Percentiles rank a stretch among this genome's conserved stretches.
Evolutionary conservation across 1,140 invertebrate genomes (phyloP).

Genomic region (Ruditapes philippinarum): DNA sequence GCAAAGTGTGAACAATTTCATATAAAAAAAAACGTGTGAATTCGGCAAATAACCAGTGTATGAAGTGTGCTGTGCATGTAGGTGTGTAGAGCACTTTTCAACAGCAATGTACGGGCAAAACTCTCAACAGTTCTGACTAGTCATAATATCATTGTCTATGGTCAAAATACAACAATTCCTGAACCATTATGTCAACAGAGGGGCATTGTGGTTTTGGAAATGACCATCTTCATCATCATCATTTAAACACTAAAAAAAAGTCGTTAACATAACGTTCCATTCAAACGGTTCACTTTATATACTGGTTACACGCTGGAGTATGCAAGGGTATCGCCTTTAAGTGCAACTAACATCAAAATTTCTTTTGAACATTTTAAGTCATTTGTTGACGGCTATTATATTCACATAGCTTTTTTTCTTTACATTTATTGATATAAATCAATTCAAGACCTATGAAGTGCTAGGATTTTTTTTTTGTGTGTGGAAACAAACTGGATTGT

Average conservation of each 20-base stretch:
- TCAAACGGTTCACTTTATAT: neutral
- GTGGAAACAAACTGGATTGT: too few species aligned
- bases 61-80: constrained; percentile 2
- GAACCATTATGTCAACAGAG: neutral
- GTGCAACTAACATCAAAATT: too few species aligned
- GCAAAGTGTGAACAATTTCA: constrained; percentile 35
- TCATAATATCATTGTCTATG: neutral
- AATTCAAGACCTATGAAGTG: too few species aligned
- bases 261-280: neutral
- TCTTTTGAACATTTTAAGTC: too few species aligned
- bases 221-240: constrained; percentile 11
- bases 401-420: too few species aligned
- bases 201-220: neutral
- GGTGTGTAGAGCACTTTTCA: constrained; percentile 58
- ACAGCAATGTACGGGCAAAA: constrained; percentile 11
- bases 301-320: neutral
- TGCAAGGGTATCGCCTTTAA: neutral
- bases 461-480: too few species aligned
- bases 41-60: neutral
- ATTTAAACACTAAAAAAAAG: neutral
- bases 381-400: too few species aligned
- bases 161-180: neutral
- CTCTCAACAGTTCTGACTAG: neutral
- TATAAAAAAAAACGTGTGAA: constrained; percentile 5
- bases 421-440: too few species aligned